Evolutionary conservation across 2,888 invertebrate species (phyloP).

Genomic region (Pachydiplax longipennis): DNA sequence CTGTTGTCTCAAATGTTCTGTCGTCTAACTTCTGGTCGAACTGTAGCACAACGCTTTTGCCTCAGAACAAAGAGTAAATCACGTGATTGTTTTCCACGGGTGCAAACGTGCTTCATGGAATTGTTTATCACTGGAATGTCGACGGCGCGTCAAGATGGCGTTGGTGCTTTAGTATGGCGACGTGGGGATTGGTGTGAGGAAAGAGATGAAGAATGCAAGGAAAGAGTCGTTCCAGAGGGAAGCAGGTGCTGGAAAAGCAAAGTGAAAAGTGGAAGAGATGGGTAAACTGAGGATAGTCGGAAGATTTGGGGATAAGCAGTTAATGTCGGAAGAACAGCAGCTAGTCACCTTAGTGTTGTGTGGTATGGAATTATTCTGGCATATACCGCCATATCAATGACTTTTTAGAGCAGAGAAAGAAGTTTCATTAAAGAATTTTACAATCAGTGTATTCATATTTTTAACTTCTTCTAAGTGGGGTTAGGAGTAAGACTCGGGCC

Average conservation of each 20-base stretch:
- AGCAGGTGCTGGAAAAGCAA: neutral
- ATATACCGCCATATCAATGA: too few relatives aligned
- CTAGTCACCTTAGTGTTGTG: neutral
- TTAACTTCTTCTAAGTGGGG: too few relatives aligned
- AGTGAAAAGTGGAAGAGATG: too few relatives aligned
- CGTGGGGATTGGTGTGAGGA: neutral
- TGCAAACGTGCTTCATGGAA: neutral
- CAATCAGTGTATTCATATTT: too few relatives aligned
- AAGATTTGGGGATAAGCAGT: neutral
- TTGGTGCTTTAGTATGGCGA: neutral
- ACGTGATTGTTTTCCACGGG: constrained; percentile 14
- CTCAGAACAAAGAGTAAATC: constrained; percentile 8
- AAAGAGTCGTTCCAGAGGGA: neutral
- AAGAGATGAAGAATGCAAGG: neutral
- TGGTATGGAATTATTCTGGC: too few relatives aligned
- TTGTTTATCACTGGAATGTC: constrained; percentile 26
- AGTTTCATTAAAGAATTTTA: too few relatives aligned
- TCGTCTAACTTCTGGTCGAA: too few relatives aligned
- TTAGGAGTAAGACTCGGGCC: too few relatives aligned
- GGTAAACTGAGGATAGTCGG: neutral
- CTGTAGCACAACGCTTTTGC: neutral
- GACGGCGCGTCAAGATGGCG: constrained; percentile 30
- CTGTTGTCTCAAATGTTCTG: too few relatives aligned
- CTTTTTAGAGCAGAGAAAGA: too few relatives aligned
- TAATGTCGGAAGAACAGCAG: too few relatives aligned